A percentile compares a stretch with the other conserved stretches of the same genome.
These are phyloP conservation scores for Pseudocheirus occidentalis DNA, from an alignment of 2,797 vertebrate species.

Conservation along the genomic window DNA sequence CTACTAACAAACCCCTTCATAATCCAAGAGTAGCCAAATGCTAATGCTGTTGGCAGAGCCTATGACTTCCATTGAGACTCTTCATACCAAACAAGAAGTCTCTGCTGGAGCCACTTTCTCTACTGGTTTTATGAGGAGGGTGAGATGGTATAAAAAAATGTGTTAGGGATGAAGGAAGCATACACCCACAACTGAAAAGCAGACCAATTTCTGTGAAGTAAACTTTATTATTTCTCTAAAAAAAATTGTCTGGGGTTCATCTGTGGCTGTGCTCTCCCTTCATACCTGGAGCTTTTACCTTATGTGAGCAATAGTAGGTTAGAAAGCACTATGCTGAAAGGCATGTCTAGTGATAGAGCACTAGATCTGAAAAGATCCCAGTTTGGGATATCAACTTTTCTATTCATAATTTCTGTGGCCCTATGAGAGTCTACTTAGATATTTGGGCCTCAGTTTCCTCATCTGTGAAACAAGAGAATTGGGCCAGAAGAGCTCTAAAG, in stretches of 20 bases:
- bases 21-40: neutral
- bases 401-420: neutral
- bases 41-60: neutral
- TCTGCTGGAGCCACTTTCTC: slow-evolving; percentile 21
- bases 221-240: neutral
- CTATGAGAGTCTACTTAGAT: neutral
- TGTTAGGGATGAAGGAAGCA: neutral
- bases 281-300: neutral
- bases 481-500: neutral
- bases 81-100: neutral
- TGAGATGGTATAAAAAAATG: neutral
- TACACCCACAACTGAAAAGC: neutral
- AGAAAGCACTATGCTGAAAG: neutral
- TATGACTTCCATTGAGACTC: slow-evolving; percentile 7
- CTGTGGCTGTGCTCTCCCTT: neutral
- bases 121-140: neutral
- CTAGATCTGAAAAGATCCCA: neutral
- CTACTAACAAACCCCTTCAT: neutral
- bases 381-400: neutral
- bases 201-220: neutral
- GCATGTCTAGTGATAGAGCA: neutral
- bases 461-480: neutral
- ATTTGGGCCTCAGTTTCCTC: neutral
- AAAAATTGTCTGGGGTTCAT: neutral
- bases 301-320: neutral